Evolutionary conservation across 2,888 invertebrate genomes (phyloP).

Genomic region (Drosophila ezoana): DNA sequence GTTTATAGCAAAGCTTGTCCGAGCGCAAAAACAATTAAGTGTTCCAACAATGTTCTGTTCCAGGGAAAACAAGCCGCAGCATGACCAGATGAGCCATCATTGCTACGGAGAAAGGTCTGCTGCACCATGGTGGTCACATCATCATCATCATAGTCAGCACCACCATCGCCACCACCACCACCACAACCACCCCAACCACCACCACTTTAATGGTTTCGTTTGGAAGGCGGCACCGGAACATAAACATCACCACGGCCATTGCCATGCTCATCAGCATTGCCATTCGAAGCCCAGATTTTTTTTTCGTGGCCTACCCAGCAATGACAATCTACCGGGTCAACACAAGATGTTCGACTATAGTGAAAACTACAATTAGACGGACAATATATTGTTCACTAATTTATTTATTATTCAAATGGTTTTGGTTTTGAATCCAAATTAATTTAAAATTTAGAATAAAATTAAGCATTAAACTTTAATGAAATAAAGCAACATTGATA

Average conservation of each 20-base stretch:
- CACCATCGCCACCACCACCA: not conserved
- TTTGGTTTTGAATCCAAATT: constrained; percentile 7
- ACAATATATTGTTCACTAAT: constrained; percentile 23
- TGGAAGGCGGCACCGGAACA: constrained; percentile 2
- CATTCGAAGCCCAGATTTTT: constrained; percentile 7
- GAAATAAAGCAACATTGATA: not conserved
- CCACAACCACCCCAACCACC: not conserved
- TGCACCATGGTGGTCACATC: constrained; percentile 2
- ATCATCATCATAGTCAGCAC: constrained; percentile 12
- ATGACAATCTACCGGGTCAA: not conserved
- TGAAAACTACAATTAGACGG: constrained; percentile 34
- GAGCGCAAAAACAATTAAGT: not conserved
- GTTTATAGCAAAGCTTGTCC: constrained; percentile 6
- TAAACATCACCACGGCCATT: constrained; percentile 4
- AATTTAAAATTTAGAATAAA: not conserved
- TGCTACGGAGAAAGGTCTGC: constrained; percentile 1
- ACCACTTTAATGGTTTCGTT: not conserved
- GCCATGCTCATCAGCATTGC: not conserved
- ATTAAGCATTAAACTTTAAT: not conserved
- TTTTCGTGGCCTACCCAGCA: constrained; percentile 9
- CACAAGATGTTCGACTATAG: constrained; percentile 21
- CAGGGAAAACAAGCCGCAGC: not conserved
- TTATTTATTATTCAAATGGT: constrained; percentile 23
- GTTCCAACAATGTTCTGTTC: constrained; percentile 15
- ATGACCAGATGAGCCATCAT: constrained; percentile 1